These are phyloP conservation scores for Mesocricetus auratus DNA, from an alignment of 2,113 vertebrate species.

Conservation along the genomic window DNA sequence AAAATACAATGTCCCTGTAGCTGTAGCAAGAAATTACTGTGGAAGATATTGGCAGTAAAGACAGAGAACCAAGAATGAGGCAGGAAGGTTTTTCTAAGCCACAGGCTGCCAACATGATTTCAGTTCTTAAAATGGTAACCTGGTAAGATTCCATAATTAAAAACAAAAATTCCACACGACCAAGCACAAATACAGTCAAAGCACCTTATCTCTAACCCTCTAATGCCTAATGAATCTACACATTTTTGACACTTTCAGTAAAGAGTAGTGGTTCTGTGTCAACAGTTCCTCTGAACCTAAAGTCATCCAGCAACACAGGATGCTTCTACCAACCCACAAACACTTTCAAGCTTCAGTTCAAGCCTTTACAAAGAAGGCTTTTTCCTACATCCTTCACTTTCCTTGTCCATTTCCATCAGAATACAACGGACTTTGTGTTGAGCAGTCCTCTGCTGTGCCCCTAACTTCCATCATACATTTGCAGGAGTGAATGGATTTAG, in stretches of 20 bases:
- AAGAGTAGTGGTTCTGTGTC: background rate
- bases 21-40: background rate
- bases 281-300: constrained; percentile 40
- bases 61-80: too few species aligned
- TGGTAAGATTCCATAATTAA: background rate
- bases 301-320: background rate
- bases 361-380: background rate
- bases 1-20: background rate
- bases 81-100: background rate
- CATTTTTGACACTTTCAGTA: background rate
- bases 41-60: background rate
- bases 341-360: background rate
- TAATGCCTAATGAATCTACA: background rate
- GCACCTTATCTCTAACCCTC: constrained; percentile 11
- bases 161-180: background rate
- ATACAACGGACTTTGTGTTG: background rate
- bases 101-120: background rate
- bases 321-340: background rate
- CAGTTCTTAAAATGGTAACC: background rate
- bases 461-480: background rate
- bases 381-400: background rate
- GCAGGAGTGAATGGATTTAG: background rate
- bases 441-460: too few species aligned
- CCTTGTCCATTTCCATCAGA: background rate
- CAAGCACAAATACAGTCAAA: background rate